phyloP scores from a whole-genome alignment of 1,140 invertebrate genomes.

The Prorops nasuta region DNA sequence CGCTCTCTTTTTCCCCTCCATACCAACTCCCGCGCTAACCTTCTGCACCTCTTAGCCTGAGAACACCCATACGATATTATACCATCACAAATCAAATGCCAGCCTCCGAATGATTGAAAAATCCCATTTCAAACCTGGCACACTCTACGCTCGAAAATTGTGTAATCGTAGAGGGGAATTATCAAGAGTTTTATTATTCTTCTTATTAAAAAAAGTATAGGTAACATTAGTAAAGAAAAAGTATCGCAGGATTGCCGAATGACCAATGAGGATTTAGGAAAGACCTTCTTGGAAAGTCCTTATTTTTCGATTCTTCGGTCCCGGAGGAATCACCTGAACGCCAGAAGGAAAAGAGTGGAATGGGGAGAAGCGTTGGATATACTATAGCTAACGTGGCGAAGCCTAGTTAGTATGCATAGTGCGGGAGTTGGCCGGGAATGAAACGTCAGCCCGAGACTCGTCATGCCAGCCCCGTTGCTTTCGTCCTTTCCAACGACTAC shows the following conservation, averaged over 20 bases:
- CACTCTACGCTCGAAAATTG: too few species aligned
- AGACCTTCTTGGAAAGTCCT: too few species aligned
- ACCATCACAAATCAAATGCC: too few species aligned
- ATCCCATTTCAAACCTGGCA: too few species aligned
- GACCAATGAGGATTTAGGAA: too few species aligned
- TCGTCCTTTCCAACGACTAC: conserved; percentile 40
- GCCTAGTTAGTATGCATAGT: conserved; percentile 57
- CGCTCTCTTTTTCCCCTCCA: conserved; percentile 16
- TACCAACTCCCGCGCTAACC: conserved; percentile 6
- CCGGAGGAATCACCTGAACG: conserved; percentile 29
- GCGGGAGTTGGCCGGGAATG: conserved; percentile 55
- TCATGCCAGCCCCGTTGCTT: conserved; percentile 50
- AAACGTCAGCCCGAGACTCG: conserved; percentile 56
- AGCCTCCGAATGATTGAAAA: too few species aligned
- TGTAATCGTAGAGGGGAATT: too few species aligned
- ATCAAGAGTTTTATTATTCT: too few species aligned
- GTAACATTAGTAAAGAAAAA: too few species aligned
- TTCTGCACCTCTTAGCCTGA: background rate
- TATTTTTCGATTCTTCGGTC: conserved; percentile 28
- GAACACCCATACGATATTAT: too few species aligned
- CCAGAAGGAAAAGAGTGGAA: conserved; percentile 10
- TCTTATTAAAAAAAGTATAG: too few species aligned
- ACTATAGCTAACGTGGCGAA: conserved; percentile 45
- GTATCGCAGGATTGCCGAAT: too few species aligned
- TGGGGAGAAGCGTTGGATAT: conserved; percentile 18